Conservation (phyloP, 1,140 invertebrate species). For the Augochlora pura region DNA sequence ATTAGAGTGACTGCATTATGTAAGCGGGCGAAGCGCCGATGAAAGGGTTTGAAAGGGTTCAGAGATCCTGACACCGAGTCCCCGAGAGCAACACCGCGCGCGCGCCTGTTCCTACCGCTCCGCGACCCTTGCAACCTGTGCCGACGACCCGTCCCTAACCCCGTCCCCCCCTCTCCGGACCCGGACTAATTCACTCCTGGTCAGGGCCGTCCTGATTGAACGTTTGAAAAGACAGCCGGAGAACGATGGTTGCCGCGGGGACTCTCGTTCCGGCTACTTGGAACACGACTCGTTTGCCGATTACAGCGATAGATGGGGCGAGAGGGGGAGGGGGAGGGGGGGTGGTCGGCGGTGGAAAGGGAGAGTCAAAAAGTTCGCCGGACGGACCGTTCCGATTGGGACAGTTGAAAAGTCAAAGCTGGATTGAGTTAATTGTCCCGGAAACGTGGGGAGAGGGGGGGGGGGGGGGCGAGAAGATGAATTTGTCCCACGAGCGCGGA, state of each 20-base stretch:
- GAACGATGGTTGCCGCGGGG: neutral
- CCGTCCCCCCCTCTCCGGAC: constrained; percentile 42
- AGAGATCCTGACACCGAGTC: constrained; percentile 66
- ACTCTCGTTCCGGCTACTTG: neutral
- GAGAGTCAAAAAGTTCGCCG: neutral
- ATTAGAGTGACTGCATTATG: constrained; percentile 80
- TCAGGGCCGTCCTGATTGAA: constrained; percentile 42
- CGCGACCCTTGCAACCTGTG: constrained; percentile 58
- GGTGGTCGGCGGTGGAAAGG: too few species aligned
- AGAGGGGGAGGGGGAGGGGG: too few species aligned
- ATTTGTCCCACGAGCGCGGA: constrained; percentile 11
- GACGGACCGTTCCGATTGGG: neutral
- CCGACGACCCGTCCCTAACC: constrained; percentile 26
- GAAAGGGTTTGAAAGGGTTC: constrained; percentile 76
- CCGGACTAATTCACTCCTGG: constrained; percentile 78
- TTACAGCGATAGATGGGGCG: neutral
- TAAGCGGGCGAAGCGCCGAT: constrained; percentile 73
- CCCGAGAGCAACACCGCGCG: constrained; percentile 39
- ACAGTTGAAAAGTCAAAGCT: neutral
- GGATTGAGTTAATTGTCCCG: neutral
- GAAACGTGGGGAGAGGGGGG: neutral
- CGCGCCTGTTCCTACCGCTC: constrained; percentile 29
- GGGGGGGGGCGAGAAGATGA: neutral
- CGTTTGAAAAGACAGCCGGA: constrained; percentile 33
- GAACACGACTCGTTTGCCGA: constrained; percentile 6